Percentiles rank a stretch among this genome's conserved stretches.
These are phyloP conservation scores for Orthosia gothica DNA, from an alignment of 2,888 invertebrate species.

Conservation along the genomic window DNA sequence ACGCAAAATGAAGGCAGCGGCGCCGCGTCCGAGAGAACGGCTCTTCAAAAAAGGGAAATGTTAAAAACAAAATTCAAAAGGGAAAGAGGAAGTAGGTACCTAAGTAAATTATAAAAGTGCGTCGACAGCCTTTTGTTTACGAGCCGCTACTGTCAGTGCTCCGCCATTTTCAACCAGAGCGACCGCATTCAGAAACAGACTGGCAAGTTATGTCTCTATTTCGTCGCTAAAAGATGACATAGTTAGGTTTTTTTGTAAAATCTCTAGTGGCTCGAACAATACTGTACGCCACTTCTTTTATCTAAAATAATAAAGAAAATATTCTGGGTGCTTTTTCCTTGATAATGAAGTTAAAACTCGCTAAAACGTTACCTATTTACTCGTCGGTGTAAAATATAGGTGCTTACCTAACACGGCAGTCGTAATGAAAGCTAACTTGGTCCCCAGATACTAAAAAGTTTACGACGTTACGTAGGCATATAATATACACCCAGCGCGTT, in stretches of 20 bases:
- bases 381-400: conserved; percentile 60
- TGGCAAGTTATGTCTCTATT: conserved; percentile 74
- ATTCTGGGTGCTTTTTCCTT: conserved; percentile 47
- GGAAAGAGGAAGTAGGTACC: conserved; percentile 81
- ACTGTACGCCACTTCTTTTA: conserved; percentile 63
- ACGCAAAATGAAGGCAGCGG: conserved; percentile 81
- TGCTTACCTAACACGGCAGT: conserved; percentile 50
- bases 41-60: conserved; percentile 84
- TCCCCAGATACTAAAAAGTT: conserved; percentile 69
- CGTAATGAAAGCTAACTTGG: conserved; percentile 65
- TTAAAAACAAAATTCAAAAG: conserved; percentile 87
- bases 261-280: conserved; percentile 70
- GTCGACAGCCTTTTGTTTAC: conserved; percentile 84
- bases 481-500: conserved; percentile 57
- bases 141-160: conserved; percentile 78
- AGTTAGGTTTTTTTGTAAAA: conserved; percentile 68
- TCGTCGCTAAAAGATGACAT: conserved; percentile 67
- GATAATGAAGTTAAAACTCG: conserved; percentile 60
- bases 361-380: conserved; percentile 62
- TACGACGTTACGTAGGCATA: conserved; percentile 63
- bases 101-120: conserved; percentile 88
- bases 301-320: conserved; percentile 64
- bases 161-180: conserved; percentile 72
- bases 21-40: conserved; percentile 83
- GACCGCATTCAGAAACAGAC: conserved; percentile 77